A percentile compares a stretch with the other conserved stretches of the same genome.
Evolutionary conservation across 2,797 vertebrate genomes (phyloP).

Genomic region (Tragelaphus eurycerus): DNA sequence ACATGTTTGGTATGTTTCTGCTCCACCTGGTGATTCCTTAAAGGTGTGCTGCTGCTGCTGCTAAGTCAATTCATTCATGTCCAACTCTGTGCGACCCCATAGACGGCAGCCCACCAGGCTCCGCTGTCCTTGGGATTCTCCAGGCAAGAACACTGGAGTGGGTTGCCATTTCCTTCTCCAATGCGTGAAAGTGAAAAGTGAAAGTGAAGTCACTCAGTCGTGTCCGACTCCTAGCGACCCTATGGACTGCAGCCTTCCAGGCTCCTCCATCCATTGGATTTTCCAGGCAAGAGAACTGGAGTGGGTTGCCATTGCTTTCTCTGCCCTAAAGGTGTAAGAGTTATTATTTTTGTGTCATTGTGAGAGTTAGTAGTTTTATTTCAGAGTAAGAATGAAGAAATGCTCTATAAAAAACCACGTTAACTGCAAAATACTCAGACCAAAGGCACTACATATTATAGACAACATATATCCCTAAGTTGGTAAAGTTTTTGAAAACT

Average conservation of each 20-base stretch:
- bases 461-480: neutral
- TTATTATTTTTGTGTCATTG: neutral
- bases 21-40: neutral
- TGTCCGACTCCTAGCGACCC: accelerated
- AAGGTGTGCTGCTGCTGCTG: neutral
- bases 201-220: accelerated
- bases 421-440: neutral
- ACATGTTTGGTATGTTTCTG: neutral
- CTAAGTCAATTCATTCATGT: accelerated
- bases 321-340: neutral
- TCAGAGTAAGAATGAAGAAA: neutral
- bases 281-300: too few relatives aligned
- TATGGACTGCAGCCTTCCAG: too few relatives aligned
- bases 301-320: too few relatives aligned
- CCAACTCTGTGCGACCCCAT: accelerated
- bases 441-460: neutral
- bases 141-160: too few relatives aligned
- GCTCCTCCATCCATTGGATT: too few relatives aligned
- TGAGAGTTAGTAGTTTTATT: neutral
- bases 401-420: neutral
- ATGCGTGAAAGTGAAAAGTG: too few relatives aligned
- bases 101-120: too few relatives aligned
- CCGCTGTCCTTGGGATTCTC: too few relatives aligned
- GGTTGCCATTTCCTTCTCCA: too few relatives aligned
- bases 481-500: neutral